Evolutionary conservation across 37 sponge, comb jelly and placozoan genomes (phyloP).

Genomic region (Aplysina aerophoba): DNA sequence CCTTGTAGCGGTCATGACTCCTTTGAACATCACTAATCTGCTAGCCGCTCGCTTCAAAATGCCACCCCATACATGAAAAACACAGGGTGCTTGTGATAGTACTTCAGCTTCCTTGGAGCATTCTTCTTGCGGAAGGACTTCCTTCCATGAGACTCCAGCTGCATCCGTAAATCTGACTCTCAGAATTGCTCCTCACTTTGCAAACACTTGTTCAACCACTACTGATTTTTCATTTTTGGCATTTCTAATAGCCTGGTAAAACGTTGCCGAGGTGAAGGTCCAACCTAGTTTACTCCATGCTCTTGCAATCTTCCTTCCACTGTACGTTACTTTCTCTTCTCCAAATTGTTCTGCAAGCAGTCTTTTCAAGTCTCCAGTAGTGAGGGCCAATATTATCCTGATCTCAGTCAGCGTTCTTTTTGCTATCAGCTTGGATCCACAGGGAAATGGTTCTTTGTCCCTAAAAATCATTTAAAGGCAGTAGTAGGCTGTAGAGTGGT

Average conservation of each 20-base stretch:
- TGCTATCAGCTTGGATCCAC: background rate
- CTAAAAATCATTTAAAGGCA: background rate
- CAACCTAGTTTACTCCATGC: conserved; percentile 29
- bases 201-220: conserved; percentile 17
- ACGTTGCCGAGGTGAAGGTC: conserved; percentile 18
- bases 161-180: conserved; percentile 44
- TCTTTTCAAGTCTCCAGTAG: background rate
- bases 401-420: background rate
- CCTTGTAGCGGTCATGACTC: conserved; percentile 39
- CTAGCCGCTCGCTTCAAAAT: conserved; percentile 45
- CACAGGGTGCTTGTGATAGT: conserved; percentile 29
- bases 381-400: background rate
- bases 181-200: conserved; percentile 16
- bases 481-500: background rate
- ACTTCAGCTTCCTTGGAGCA: conserved; percentile 36
- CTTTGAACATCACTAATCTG: conserved; percentile 45
- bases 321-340: background rate
- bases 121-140: conserved; percentile 19
- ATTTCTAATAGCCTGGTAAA: conserved; percentile 47
- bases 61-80: conserved; percentile 52
- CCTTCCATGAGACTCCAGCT: conserved; percentile 41
- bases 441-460: background rate
- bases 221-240: conserved; percentile 38
- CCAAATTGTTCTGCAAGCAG: background rate
- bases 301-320: conserved; percentile 22